These are phyloP conservation scores for Anthophora plumipes DNA, from an alignment of 2,888 invertebrate species.

Conservation along the genomic window DNA sequence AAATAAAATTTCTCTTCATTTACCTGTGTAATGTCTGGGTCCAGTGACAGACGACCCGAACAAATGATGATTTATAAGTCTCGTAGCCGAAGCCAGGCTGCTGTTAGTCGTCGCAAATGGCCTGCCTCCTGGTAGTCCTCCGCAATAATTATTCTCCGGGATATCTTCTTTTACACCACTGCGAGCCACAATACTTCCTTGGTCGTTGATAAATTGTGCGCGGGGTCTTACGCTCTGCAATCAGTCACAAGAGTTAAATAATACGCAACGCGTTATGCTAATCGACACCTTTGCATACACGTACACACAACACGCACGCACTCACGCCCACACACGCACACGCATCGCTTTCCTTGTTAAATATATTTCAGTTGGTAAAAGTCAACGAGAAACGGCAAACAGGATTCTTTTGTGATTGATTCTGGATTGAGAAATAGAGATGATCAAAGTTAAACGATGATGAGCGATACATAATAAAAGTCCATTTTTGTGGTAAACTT, in stretches of 20 bases:
- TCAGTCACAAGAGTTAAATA: slow-evolving; percentile 51
- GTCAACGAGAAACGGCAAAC: background rate
- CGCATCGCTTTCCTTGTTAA: background rate
- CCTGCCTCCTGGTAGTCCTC: slow-evolving; percentile 84
- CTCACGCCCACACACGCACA: slow-evolving; percentile 6
- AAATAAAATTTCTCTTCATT: slow-evolving; percentile 21
- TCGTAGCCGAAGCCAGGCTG: slow-evolving; percentile 89
- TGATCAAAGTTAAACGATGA: background rate
- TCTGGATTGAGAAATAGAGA: background rate
- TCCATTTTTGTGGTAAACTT: background rate
- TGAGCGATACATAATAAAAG: background rate
- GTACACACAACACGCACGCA: too few relatives aligned
- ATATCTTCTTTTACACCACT: slow-evolving; percentile 66
- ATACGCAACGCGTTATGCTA: slow-evolving; percentile 35
- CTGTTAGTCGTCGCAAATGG: slow-evolving; percentile 87
- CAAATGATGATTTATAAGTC: slow-evolving; percentile 90
- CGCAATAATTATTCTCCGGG: slow-evolving; percentile 82
- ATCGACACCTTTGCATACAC: slow-evolving; percentile 17
- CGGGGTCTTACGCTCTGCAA: slow-evolving; percentile 80
- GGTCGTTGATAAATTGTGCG: slow-evolving; percentile 76
- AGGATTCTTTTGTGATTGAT: background rate
- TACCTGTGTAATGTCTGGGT: slow-evolving; percentile 84
- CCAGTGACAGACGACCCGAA: slow-evolving; percentile 87
- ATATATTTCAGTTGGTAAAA: background rate
- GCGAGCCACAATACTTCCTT: slow-evolving; percentile 74